phyloP scores from a whole-genome alignment of 2,113 vertebrate species.

The Laterallus jamaicensis region DNA sequence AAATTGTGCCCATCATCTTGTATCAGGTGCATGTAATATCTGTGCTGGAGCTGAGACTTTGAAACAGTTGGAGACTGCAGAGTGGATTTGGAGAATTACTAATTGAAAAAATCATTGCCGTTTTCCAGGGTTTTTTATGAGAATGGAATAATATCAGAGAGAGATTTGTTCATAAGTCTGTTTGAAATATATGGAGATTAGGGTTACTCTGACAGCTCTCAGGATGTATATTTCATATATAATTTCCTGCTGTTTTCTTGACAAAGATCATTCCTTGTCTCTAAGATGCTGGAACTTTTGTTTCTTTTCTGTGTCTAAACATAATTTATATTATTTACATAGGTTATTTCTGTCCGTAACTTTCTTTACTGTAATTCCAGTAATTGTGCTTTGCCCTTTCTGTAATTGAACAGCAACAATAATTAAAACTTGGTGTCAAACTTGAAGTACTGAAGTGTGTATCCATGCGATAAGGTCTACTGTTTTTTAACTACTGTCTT shows the following conservation, averaged over 20 bases:
- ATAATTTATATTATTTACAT: background rate
- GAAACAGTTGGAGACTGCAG: background rate
- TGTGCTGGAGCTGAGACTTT: background rate
- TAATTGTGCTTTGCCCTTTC: background rate
- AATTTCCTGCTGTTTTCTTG: background rate
- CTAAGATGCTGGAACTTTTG: background rate
- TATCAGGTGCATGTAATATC: background rate
- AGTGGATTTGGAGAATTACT: background rate
- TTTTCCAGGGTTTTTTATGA: background rate
- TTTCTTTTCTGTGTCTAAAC: background rate
- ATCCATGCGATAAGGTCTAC: background rate
- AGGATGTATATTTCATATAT: background rate
- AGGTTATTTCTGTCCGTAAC: background rate
- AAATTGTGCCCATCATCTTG: background rate
- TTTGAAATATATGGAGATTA: background rate
- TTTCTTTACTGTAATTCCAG: background rate
- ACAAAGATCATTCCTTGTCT: background rate
- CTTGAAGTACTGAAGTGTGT: background rate
- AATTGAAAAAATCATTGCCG: background rate
- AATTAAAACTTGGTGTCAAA: background rate
- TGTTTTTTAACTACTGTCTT: background rate
- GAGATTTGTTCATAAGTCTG: background rate
- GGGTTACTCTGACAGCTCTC: background rate
- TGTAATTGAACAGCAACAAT: background rate
- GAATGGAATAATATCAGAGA: background rate